phyloP scores from a whole-genome alignment of 1,140 invertebrate genomes.

The Papilio machaon region DNA sequence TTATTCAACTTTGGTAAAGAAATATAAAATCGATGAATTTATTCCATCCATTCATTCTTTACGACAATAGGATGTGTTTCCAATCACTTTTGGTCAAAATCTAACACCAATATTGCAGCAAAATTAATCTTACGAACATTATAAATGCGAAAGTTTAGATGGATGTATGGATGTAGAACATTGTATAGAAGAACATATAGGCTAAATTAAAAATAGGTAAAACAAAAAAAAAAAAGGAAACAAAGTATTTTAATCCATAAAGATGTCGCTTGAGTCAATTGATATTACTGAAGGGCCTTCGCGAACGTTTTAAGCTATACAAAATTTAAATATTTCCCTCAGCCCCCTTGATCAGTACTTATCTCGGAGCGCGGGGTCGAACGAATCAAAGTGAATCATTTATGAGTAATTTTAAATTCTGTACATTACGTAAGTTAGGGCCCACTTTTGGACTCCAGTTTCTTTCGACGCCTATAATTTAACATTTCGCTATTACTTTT shows the following conservation, averaged over 20 bases:
- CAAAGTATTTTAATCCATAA: background rate
- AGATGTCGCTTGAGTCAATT: background rate
- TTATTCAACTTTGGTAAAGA: background rate
- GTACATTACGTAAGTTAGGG: conserved; percentile 28
- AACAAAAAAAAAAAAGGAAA: background rate
- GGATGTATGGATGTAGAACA: no score
- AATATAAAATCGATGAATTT: conserved; percentile 6
- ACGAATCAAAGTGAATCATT: conserved; percentile 42
- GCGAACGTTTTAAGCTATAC: conserved; percentile 9
- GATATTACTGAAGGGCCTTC: background rate
- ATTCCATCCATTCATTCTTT: background rate
- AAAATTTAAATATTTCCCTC: conserved; percentile 29
- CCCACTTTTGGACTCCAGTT: conserved; percentile 39
- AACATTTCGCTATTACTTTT: conserved; percentile 29
- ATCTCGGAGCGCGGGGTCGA: conserved; percentile 25
- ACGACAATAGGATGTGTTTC: background rate
- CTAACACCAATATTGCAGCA: background rate
- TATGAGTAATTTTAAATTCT: conserved; percentile 44
- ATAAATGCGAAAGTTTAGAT: background rate
- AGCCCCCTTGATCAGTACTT: background rate
- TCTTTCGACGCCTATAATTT: conserved; percentile 31
- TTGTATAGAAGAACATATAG: no score
- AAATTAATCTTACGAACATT: background rate
- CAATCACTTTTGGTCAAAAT: background rate
- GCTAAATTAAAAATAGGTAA: background rate